These are phyloP conservation scores for Ophiothrix spiculata DNA, from an alignment of 35 echinoderm and acorn worm species.

Conservation along the genomic window DNA sequence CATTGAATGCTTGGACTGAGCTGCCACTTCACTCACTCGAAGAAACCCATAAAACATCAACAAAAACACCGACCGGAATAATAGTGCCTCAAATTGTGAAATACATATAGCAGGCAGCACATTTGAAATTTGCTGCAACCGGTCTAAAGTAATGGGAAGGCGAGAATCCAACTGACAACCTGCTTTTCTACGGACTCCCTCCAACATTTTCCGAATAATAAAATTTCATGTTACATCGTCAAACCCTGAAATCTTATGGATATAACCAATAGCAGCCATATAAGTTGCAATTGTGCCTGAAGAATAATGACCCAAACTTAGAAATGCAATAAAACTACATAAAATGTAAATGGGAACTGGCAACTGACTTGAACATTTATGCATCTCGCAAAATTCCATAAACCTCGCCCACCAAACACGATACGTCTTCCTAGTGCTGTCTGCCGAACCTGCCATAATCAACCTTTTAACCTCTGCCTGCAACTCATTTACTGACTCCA, in stretches of 20 bases:
- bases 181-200: not conserved
- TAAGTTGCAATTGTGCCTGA: constrained; percentile 1
- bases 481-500: not conserved
- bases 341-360: not conserved
- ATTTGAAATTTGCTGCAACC: not conserved
- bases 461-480: not conserved
- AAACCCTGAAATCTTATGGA: not conserved
- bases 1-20: not conserved
- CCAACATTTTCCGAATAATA: not conserved
- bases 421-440: not conserved
- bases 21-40: constrained; percentile 1
- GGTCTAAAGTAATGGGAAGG: constrained; percentile 7
- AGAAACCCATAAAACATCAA: constrained; percentile 18
- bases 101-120: not conserved
- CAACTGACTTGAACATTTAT: no score
- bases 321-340: not conserved
- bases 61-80: constrained; percentile 3
- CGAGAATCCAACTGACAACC: not conserved
- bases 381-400: not conserved
- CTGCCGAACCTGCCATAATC: not conserved
- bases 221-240: not conserved
- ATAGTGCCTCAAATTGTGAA: constrained; percentile 5
- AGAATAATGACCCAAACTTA: not conserved
- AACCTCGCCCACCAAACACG: not conserved
- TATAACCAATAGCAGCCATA: not conserved